Conservation (phyloP, 2,888 invertebrate genomes). For the Drosophila niveifrons region DNA sequence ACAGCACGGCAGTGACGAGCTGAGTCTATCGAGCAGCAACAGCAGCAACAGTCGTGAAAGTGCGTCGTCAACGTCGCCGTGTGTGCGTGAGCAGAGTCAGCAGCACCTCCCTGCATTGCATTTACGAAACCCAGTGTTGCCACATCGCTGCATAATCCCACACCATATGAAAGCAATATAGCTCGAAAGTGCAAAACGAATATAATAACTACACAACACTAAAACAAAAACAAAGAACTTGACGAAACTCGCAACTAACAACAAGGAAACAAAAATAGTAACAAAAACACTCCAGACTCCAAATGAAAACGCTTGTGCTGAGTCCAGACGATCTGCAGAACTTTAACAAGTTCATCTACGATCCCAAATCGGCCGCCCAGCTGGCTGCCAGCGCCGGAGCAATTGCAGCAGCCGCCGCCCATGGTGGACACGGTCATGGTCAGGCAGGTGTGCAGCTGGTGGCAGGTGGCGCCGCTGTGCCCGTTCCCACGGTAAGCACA, state of each 20-base stretch:
- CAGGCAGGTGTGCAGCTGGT: conserved; percentile 63
- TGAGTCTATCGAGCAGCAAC: conserved; percentile 18
- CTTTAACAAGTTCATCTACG: conserved; percentile 82
- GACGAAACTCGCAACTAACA: neutral
- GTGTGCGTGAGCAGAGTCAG: conserved; percentile 47
- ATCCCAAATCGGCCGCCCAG: conserved; percentile 76
- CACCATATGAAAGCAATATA: conserved; percentile 29
- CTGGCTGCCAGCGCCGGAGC: conserved; percentile 75
- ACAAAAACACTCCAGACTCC: conserved; percentile 36
- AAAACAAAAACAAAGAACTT: conserved; percentile 8
- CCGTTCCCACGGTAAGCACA: conserved; percentile 43
- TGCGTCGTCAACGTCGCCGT: conserved; percentile 49
- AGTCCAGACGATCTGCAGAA: conserved; percentile 83
- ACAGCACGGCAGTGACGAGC: conserved; percentile 19
- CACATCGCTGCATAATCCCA: conserved; percentile 28
- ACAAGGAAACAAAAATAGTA: neutral
- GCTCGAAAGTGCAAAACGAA: conserved; percentile 23
- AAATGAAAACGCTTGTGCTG: conserved; percentile 83
- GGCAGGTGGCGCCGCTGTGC: conserved; percentile 30
- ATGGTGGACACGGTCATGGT: conserved; percentile 55
- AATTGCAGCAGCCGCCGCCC: conserved; percentile 64
- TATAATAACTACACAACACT: conserved; percentile 10
- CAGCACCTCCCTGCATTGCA: neutral
- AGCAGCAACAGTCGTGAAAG: conserved; percentile 54
- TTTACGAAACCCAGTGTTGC: conserved; percentile 46